Conservation (phyloP, 1,140 invertebrate genomes). For the Heliconius nattereri region DNA sequence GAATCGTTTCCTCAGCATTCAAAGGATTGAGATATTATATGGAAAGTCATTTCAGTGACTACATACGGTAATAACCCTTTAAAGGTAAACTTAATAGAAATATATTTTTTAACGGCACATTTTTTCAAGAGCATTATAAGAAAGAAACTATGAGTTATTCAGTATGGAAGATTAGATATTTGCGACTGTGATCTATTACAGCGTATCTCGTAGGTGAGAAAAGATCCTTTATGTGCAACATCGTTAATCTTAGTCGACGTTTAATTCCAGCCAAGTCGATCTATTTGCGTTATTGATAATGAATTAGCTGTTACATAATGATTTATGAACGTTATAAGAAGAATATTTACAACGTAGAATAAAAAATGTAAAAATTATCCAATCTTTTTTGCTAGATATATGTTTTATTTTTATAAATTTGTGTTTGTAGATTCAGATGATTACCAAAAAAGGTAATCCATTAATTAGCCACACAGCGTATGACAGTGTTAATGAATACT, state of each 20-base stretch:
- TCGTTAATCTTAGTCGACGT: constrained; percentile 32
- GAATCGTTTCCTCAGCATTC: no score
- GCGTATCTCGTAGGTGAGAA: constrained; percentile 22
- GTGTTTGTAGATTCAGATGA: background rate
- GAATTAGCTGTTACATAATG: constrained; percentile 22
- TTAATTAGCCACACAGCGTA: background rate
- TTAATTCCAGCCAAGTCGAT: constrained; percentile 32
- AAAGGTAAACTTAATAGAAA: background rate
- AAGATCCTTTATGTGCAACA: constrained; percentile 29
- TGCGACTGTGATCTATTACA: constrained; percentile 17
- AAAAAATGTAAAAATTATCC: background rate
- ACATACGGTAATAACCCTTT: no score
- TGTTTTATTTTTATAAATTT: background rate
- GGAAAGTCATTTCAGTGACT: no score
- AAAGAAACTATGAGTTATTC: background rate
- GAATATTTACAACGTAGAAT: background rate
- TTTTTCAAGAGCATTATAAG: background rate
- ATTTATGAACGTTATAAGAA: constrained; percentile 18
- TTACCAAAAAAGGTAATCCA: background rate
- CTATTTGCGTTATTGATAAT: constrained; percentile 30
- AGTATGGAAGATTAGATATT: background rate
- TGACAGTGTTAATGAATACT: background rate
- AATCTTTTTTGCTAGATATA: background rate
- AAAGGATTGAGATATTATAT: no score
- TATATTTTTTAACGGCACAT: background rate